Conservation (phyloP, 2,888 invertebrate species). For the Sepiola atlantica region DNA sequence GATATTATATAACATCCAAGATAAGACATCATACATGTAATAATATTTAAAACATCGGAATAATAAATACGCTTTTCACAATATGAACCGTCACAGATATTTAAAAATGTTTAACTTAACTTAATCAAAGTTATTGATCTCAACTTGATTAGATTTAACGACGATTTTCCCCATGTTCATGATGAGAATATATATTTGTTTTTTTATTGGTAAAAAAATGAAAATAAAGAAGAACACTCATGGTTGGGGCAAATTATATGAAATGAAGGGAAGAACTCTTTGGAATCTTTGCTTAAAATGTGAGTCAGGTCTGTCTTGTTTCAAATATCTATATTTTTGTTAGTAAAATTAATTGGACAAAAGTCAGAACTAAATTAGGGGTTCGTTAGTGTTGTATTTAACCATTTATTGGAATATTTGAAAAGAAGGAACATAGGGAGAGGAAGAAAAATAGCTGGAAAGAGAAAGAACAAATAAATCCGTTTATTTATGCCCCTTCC, state of each 20-base stretch:
- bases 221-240: background rate
- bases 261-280: background rate
- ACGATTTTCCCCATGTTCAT: background rate
- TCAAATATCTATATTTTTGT: background rate
- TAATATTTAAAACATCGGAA: background rate
- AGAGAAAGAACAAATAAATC: no score
- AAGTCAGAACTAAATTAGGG: background rate
- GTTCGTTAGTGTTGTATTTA: background rate
- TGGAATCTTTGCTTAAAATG: background rate
- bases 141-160: background rate
- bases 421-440: background rate
- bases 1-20: no score
- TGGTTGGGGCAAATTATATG: background rate
- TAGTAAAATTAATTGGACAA: background rate
- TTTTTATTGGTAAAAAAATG: background rate
- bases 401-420: background rate
- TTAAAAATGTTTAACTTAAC: background rate
- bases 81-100: background rate
- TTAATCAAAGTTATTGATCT: background rate
- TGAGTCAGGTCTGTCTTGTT: background rate
- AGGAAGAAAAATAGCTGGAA: no score
- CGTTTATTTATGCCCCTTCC: no score
- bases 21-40: background rate
- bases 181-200: constrained; percentile 16
- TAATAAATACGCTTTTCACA: background rate